Evolutionary conservation across 1,140 invertebrate species (phyloP), one percentile per base, ranked within the genome.

Genomic region (Drosophila watanabei): DNA sequence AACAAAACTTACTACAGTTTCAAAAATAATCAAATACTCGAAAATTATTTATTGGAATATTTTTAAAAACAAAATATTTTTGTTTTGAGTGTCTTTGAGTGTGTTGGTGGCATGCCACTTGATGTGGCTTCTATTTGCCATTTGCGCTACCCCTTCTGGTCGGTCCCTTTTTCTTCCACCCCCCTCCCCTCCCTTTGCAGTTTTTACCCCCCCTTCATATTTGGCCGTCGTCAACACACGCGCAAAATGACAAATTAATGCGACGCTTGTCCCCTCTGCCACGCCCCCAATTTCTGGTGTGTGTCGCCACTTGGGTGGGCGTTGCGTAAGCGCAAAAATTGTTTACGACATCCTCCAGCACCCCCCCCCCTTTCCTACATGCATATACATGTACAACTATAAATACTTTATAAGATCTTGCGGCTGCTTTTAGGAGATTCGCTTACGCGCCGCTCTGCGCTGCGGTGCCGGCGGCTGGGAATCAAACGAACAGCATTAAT

Each of bases 171-270:
- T 14, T 5, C n/a, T n/a, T 11, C 10, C 20, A 5, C 8, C 46
- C 3, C 13, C 14, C 16, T 4, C 46, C 3, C 13, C 14, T 10
- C 28, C 10, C 16, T 4, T 52, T 18, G 30, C 48, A 51, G 48
- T 51, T 49, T 49, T 2, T n/a, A n/a, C 6, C 33, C 28, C 32
- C 28, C 41, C 45, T 33, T 20, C 32, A 46, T 75, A 52, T 68
- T 77, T 77, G 46, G 61, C 48, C 70, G 62, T 78, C 78, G 82
- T 86, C 78, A 71, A 68, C 82, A 84, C 37, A 86, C 78, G 59
- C 69, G 80, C 72, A 78, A 89, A 88, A 88, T 88, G 85, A 88
- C 85, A 88, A 88, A 88, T 88, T 88, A 88, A 88, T 88, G 85
- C 73, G 66, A 81, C 62, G 76, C 80, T 80, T 68, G 75, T 61